Percentiles rank a stretch among this genome's conserved stretches.
phyloP scores from a whole-genome alignment of 1,140 invertebrate genomes.

The Sesamia nonagrioides region DNA sequence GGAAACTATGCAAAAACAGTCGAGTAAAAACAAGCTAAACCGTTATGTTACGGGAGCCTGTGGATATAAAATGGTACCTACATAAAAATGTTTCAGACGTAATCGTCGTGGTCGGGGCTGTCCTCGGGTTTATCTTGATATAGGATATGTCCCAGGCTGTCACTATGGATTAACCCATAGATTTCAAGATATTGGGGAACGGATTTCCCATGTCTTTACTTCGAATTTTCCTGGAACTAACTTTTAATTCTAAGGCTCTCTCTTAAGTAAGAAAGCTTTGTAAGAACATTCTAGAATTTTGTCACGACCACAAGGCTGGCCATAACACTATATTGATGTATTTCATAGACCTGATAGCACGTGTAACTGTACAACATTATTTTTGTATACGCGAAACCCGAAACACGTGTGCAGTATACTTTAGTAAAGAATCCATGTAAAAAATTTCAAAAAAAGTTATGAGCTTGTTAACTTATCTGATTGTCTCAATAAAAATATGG shows the following conservation, averaged over 20 bases:
- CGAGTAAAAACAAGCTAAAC: neutral
- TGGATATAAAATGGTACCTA: constrained; percentile 28
- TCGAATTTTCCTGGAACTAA: neutral
- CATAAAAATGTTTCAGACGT: neutral
- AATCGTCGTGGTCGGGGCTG: constrained; percentile 24
- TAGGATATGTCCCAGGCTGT: constrained; percentile 24
- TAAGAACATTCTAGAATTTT: neutral
- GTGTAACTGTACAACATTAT: neutral
- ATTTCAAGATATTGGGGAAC: constrained; percentile 22
- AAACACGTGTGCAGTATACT: too few species aligned
- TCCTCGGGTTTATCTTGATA: constrained; percentile 25
- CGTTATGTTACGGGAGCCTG: neutral
- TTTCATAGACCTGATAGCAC: neutral
- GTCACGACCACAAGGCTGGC: neutral
- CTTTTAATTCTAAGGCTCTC: neutral
- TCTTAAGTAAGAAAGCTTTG: neutral
- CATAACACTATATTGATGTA: neutral
- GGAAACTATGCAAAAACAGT: constrained; percentile 1
- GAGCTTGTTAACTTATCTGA: too few species aligned
- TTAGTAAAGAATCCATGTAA: too few species aligned
- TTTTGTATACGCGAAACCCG: too few species aligned
- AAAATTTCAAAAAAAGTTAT: too few species aligned
- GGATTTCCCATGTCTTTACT: neutral
- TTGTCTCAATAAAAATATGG: too few species aligned
- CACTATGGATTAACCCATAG: constrained; percentile 31